Evolutionary conservation across 2,797 vertebrate genomes (phyloP), one percentile per base, ranked within the genome.

Genomic region (Notolepis coatsorum): DNA sequence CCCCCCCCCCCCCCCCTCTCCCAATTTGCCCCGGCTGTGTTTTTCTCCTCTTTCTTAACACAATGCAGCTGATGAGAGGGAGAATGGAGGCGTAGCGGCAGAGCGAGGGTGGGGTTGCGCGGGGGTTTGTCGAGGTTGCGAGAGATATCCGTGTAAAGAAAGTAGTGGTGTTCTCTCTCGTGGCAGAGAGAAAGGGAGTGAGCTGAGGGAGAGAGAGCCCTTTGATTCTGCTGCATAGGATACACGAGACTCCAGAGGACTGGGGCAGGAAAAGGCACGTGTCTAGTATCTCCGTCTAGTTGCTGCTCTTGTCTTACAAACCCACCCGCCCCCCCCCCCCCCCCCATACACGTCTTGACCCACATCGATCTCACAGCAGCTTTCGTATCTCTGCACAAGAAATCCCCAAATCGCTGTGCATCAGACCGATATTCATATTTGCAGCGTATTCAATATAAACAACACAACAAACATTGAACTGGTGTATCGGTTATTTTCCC

Each of bases 281-380:
- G 48, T 69, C 63, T 55, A n/a, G 17, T 18, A 73, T 50, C 58
- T 37, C 65, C 30, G 53, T 73, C 73, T 73, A 24, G 4, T 13
- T 28, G 51, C 51, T 69, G 38, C 46, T 25, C 28, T 41, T 67
- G 37, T 71, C 56, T 53, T 45, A 42, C 53, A 62, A 60, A 57
- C 54, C 61, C 68, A 65, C 10, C 43, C 61, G 13, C 45, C 64
- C 67, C 69, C 75, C 76, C 77, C 74, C 71, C 71, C 64, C 51
- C 17, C 61, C 62, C 50, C 43, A 64, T 74, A 75, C 65, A 71
- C 20, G 21, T 73, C 58, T 71, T 81, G 82, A 85, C 81, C 81
- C 78, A 84, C 70, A 88, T 87, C 77, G 48, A 51, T 72, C 62
- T 64, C 66, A 56, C 75, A 68, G 38, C 69, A 61, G 57, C 55